phyloP scores from a whole-genome alignment of 1,140 invertebrate genomes.

The Acromyrmex heyeri region DNA sequence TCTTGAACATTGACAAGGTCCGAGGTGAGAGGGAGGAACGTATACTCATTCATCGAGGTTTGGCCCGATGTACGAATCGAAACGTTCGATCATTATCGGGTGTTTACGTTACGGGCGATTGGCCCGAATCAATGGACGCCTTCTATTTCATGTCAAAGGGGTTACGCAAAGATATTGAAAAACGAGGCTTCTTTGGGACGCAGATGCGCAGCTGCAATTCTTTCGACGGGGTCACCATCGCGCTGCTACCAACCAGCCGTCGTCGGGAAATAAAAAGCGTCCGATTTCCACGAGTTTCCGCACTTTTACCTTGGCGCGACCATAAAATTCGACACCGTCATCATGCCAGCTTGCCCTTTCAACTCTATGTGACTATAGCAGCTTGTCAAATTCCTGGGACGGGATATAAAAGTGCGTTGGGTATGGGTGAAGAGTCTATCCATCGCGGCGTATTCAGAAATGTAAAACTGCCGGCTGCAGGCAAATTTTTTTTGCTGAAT shows the following conservation, averaged over 20 bases:
- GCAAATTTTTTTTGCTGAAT: neutral
- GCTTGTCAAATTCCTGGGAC: constrained; percentile 4
- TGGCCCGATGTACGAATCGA: constrained; percentile 16
- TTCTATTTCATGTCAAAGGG: constrained; percentile 58
- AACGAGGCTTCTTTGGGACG: constrained; percentile 35
- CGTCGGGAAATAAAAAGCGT: constrained; percentile 60
- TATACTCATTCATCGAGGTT: constrained; percentile 11
- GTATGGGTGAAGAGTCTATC: neutral
- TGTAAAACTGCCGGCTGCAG: constrained; percentile 14
- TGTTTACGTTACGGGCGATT: constrained; percentile 72
- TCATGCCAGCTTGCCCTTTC: constrained; percentile 19
- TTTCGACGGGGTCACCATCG: neutral
- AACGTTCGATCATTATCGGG: constrained; percentile 71
- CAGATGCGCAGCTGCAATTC: constrained; percentile 29
- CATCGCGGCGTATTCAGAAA: neutral
- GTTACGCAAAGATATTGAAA: constrained; percentile 57
- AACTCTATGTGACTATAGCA: constrained; percentile 7
- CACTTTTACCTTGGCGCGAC: neutral
- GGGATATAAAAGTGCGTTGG: constrained; percentile 1
- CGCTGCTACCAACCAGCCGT: constrained; percentile 20
- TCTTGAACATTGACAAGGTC: neutral
- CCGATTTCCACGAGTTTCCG: constrained; percentile 59
- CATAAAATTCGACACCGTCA: constrained; percentile 45
- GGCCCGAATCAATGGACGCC: constrained; percentile 63
- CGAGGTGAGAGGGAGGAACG: neutral